These are phyloP conservation scores for Polypterus bichir DNA, from an alignment of 2,113 vertebrate genomes.

Conservation along the genomic window DNA sequence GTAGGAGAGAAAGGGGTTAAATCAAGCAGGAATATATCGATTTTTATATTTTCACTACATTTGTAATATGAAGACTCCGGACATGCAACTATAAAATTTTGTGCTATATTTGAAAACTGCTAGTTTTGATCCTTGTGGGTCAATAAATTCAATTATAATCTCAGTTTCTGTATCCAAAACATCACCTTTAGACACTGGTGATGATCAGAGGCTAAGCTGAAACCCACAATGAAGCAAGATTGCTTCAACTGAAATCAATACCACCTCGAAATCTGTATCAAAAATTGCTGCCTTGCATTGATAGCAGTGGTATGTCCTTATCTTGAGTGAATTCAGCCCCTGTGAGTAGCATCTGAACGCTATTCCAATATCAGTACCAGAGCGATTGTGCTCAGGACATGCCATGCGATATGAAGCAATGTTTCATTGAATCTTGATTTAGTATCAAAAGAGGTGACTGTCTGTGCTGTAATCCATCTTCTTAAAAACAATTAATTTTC, in stretches of 20 bases:
- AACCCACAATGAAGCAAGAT: slow-evolving; percentile 56
- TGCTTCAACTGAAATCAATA: slow-evolving; percentile 78
- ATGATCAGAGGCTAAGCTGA: slow-evolving; percentile 54
- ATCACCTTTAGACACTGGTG: slow-evolving; percentile 44
- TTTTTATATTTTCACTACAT: slow-evolving; percentile 14
- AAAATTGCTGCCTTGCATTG: slow-evolving; percentile 42
- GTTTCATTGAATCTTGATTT: slow-evolving; percentile 37
- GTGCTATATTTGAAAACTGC: slow-evolving; percentile 22
- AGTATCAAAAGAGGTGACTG: slow-evolving; percentile 49
- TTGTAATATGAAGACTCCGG: slow-evolving; percentile 7
- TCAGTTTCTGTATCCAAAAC: slow-evolving; percentile 52
- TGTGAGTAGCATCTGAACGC: slow-evolving; percentile 12
- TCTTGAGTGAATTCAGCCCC: slow-evolving; percentile 42
- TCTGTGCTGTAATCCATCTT: slow-evolving; percentile 59
- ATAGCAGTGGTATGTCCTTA: slow-evolving; percentile 58
- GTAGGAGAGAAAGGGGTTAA: neutral
- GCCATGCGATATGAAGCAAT: slow-evolving; percentile 34
- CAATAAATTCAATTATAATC: slow-evolving; percentile 27
- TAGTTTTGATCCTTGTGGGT: slow-evolving; percentile 28
- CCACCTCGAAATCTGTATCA: slow-evolving; percentile 49
- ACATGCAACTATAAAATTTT: slow-evolving; percentile 13
- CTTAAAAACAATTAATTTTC: slow-evolving; percentile 69
- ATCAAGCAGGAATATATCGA: neutral
- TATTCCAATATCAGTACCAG: slow-evolving; percentile 42
- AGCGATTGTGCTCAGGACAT: slow-evolving; percentile 26